Evolutionary conservation across 2,797 vertebrate species (phyloP), one percentile per base, ranked within the genome.

Genomic region (Distichodus sexfasciatus): DNA sequence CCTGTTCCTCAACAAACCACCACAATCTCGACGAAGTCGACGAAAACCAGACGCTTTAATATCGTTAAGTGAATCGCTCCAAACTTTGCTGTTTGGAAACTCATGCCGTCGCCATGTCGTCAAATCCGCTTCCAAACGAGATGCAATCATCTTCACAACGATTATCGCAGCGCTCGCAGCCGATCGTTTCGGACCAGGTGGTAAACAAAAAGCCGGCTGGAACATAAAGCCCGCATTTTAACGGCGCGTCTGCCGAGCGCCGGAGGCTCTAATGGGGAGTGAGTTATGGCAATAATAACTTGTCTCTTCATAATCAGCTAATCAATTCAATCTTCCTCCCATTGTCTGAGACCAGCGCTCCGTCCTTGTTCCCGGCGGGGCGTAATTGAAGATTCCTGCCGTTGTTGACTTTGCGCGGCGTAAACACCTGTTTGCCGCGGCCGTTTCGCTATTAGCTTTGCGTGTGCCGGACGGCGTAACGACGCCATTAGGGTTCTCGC

Each of bases 221-320:
- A 77, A 78, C 80, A 65, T 81, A 83, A 86, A 86, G 79, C n/a
- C n/a, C n/a, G n/a, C n/a, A 60, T 81, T 83, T 89, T 87, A 85
- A 84, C 73, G 61, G 74, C 54, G 72, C 83, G 81, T 83, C 81
- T 81, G 74, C 82, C 74, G 35, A 66, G 66, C 62, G 9, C 51
- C 57, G 55, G 67, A 55, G n/a, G 57, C 50, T 67, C 46, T 73
- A 76, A 79, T 67, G 33, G 80, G 83, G 82, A 83, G 86, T 91
- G 90, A 92, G 87, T 92, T 90, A 92, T 91, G 85, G 79, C 82
- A 84, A 91, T 90, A 91, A 92, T 91, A 91, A 89, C 84, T 82
- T 81, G 85, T 85, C 84, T 90, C 87, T 88, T 87, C 83, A 90
- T 89, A 90, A 92, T 90, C 86, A 87, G 90, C 73, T 88, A 87